Conservation (phyloP, 1,140 invertebrate genomes). For the Trichoplusia ni region DNA sequence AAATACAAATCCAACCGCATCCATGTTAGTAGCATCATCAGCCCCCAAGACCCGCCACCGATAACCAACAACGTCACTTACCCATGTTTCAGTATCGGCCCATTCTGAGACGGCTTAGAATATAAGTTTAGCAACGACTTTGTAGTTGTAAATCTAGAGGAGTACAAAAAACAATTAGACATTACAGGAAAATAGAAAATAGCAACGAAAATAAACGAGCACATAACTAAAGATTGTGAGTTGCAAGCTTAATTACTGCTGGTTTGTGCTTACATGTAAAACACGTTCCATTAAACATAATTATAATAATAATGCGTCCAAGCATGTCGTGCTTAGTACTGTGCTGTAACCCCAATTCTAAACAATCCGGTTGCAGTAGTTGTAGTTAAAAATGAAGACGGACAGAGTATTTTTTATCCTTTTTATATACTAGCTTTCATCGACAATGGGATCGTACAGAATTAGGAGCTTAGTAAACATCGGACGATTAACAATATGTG, state of each 20-base stretch:
- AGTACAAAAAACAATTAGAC: constrained; percentile 64
- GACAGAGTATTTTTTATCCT: too few species aligned
- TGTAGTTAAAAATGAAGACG: too few species aligned
- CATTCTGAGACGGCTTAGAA: constrained; percentile 82
- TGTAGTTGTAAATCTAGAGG: constrained; percentile 83
- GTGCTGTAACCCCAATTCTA: too few species aligned
- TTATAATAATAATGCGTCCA: too few species aligned
- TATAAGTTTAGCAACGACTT: constrained; percentile 85
- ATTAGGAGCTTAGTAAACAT: too few species aligned
- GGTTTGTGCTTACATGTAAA: neutral
- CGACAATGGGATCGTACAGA: too few species aligned
- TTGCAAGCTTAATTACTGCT: neutral
- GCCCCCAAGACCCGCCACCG: constrained; percentile 22
- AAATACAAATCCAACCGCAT: neutral
- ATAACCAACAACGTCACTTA: constrained; percentile 62
- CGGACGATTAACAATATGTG: too few species aligned
- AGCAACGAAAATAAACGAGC: constrained; percentile 29
- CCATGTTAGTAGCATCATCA: constrained; percentile 1
- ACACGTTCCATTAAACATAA: too few species aligned
- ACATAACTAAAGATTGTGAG: neutral
- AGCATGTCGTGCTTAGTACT: too few species aligned
- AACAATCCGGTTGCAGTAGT: too few species aligned
- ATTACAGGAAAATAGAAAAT: constrained; percentile 48
- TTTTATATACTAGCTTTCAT: too few species aligned
- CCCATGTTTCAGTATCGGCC: constrained; percentile 84